A percentile compares a stretch with the other conserved stretches of the same genome.
Evolutionary conservation across 2,113 vertebrate genomes (phyloP).

Genomic region (Nothocercus julius): DNA sequence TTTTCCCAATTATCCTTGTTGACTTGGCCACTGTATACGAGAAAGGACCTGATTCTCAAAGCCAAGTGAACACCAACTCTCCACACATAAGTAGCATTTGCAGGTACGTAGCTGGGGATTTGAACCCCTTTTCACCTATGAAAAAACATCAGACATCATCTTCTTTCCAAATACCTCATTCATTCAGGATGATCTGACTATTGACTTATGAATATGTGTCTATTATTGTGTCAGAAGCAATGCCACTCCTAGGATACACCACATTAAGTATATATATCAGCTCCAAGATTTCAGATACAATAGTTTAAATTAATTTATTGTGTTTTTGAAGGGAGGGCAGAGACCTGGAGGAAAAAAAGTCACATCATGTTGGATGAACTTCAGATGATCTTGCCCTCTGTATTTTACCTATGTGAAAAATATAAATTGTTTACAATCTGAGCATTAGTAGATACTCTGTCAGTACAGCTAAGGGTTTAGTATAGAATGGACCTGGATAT

Average conservation of each 20-base stretch:
- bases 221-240: background rate
- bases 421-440: background rate
- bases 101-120: background rate
- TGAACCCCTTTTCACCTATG: background rate
- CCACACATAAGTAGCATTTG: conserved; percentile 20
- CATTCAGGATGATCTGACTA: background rate
- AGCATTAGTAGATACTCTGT: background rate
- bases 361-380: background rate
- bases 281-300: background rate
- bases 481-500: background rate
- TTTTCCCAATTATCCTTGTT: conserved; percentile 27
- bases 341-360: background rate
- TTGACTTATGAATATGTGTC: background rate
- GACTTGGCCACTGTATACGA: conserved; percentile 27
- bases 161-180: background rate
- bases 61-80: conserved; percentile 7
- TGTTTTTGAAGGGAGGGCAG: background rate
- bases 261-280: background rate
- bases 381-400: background rate
- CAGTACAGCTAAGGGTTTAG: background rate
- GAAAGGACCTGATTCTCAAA: conserved; percentile 16
- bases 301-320: background rate
- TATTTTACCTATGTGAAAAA: background rate
- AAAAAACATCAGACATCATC: background rate
- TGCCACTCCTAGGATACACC: background rate